Percentiles rank a stretch among this genome's conserved stretches.
phyloP scores from a whole-genome alignment of 2,797 vertebrate genomes.

The Macroramphosus scolopax region DNA sequence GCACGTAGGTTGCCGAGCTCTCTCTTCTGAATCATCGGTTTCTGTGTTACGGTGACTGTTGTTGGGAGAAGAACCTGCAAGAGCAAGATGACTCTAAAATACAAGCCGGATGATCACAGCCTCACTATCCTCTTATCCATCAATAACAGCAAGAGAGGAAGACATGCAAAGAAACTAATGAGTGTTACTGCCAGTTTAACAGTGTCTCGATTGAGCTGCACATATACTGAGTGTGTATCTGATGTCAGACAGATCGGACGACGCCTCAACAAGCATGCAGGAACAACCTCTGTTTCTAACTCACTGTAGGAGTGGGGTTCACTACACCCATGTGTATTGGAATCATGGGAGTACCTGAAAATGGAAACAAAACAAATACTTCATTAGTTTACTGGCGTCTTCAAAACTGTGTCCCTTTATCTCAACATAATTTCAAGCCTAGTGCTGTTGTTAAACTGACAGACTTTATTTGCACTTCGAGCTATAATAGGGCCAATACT shows the following conservation, averaged over 20 bases:
- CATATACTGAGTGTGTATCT: background rate
- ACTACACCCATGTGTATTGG: conserved; percentile 98
- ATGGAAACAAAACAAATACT: conserved; percentile 9
- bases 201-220: too few species aligned
- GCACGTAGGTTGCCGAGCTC: conserved; percentile 78
- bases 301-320: conserved; percentile 88
- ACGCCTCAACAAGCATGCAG: background rate
- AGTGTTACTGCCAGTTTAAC: too few species aligned
- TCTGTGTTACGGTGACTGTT: conserved; percentile 88
- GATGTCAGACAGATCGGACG: conserved; percentile 3
- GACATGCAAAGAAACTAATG: background rate
- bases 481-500: too few species aligned
- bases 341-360: conserved; percentile 94
- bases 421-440: too few species aligned
- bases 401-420: too few species aligned
- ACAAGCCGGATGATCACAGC: background rate
- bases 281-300: conserved; percentile 30
- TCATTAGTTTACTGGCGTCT: background rate
- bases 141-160: background rate
- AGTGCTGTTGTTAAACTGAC: too few species aligned
- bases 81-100: background rate
- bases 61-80: conserved; percentile 87
- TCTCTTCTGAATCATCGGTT: conserved; percentile 84
- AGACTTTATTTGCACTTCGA: too few species aligned
- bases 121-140: background rate